phyloP scores from a whole-genome alignment of 2,888 invertebrate genomes.

The Syrista parreyssii region DNA sequence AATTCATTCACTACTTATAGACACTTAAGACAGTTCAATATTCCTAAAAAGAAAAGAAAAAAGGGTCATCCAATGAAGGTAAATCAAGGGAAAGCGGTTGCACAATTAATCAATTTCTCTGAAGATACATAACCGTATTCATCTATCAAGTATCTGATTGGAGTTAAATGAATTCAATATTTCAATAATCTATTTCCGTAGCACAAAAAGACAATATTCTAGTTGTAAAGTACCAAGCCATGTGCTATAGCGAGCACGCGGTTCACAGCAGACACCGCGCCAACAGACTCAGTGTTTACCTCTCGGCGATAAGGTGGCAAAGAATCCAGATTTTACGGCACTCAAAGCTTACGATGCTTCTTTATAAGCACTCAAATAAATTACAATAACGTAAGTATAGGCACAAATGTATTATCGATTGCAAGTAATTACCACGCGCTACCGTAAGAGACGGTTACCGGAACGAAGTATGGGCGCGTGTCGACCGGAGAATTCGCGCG shows the following conservation, averaged over 20 bases:
- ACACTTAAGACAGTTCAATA: background rate
- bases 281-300: slow-evolving; percentile 39
- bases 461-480: slow-evolving; percentile 39
- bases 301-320: slow-evolving; percentile 19
- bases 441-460: slow-evolving; percentile 36
- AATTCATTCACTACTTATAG: background rate
- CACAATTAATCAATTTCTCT: background rate
- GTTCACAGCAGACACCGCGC: slow-evolving; percentile 32
- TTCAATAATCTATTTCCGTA: background rate
- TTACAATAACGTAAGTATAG: background rate
- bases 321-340: background rate
- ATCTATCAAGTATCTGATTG: background rate
- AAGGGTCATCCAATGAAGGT: background rate
- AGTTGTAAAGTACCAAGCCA: slow-evolving; percentile 1
- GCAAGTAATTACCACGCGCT: slow-evolving; percentile 32
- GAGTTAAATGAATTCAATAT: background rate
- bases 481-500: slow-evolving; percentile 26
- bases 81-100: background rate
- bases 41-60: background rate
- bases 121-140: background rate
- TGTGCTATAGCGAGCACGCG: slow-evolving; percentile 29
- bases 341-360: background rate
- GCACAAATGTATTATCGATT: slow-evolving; percentile 31
- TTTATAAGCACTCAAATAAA: background rate
- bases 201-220: background rate